Evolutionary conservation across 2,797 vertebrate species (phyloP).

Genomic region (Morus bassanus): DNA sequence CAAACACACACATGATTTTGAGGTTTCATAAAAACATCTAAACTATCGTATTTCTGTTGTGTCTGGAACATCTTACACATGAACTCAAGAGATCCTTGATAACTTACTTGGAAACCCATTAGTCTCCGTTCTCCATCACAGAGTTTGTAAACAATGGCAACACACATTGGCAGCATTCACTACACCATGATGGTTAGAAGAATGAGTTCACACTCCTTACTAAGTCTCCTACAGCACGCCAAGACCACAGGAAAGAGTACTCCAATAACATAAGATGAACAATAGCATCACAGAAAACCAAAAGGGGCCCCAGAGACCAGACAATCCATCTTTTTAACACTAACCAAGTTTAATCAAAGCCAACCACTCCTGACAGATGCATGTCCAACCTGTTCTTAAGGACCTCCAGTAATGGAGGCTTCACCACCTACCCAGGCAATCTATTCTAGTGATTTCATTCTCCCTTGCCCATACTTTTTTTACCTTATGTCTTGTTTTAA

Average conservation of each 20-base stretch:
- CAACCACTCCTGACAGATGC: not conserved
- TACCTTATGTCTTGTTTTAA: not conserved
- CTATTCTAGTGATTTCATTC: not conserved
- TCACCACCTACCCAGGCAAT: not conserved
- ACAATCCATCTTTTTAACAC: not conserved
- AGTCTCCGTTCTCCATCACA: rapidly evolving
- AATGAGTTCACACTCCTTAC: not conserved
- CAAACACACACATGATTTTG: not conserved
- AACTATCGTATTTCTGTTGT: not conserved
- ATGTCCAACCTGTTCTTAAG: not conserved
- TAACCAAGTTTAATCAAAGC: not conserved
- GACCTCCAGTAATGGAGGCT: not conserved
- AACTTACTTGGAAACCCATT: not conserved
- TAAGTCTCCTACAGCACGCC: not conserved
- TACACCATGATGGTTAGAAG: not conserved
- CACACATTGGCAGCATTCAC: not conserved
- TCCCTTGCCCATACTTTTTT: not conserved
- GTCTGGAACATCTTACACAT: not conserved
- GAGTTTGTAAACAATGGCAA: not conserved
- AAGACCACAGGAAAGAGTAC: not conserved
- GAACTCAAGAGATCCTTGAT: not conserved
- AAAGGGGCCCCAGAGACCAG: not conserved
- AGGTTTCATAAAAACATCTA: not conserved
- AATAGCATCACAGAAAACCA: not conserved
- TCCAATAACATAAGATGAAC: not conserved